A percentile compares a stretch with the other conserved stretches of the same genome.
Conservation (phyloP, 2,113 vertebrate species). For the Antigone vipio region DNA sequence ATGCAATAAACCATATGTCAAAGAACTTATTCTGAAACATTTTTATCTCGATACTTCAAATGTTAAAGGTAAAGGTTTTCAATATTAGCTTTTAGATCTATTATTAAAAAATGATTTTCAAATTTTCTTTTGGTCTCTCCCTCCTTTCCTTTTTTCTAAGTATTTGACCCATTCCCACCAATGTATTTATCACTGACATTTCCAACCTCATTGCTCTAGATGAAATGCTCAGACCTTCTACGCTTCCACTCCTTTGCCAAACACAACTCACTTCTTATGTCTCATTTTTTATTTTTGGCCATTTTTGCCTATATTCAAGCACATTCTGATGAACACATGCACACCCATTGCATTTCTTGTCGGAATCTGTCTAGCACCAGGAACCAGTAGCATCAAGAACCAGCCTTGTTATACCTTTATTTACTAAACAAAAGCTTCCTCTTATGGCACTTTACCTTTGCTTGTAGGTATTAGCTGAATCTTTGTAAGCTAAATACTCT, state of each 20-base stretch:
- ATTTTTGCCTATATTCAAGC: background rate
- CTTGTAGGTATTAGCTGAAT: background rate
- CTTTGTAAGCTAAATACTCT: background rate
- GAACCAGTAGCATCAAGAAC: background rate
- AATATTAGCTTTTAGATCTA: background rate
- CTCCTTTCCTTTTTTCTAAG: background rate
- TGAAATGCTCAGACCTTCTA: background rate
- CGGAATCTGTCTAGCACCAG: background rate
- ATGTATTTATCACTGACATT: background rate
- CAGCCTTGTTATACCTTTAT: background rate
- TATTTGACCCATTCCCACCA: background rate
- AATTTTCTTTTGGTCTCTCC: background rate
- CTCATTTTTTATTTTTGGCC: background rate
- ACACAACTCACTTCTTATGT: background rate
- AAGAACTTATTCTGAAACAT: background rate
- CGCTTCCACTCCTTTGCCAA: background rate
- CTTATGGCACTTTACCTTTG: background rate
- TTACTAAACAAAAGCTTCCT: background rate
- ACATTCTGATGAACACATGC: background rate
- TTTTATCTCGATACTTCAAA: background rate
- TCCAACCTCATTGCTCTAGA: background rate
- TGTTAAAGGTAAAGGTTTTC: background rate
- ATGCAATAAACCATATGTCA: background rate
- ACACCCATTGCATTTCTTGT: background rate
- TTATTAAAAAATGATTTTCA: background rate